Conservation (phyloP, 2,888 invertebrate genomes). For the Metallyticus violacea region DNA sequence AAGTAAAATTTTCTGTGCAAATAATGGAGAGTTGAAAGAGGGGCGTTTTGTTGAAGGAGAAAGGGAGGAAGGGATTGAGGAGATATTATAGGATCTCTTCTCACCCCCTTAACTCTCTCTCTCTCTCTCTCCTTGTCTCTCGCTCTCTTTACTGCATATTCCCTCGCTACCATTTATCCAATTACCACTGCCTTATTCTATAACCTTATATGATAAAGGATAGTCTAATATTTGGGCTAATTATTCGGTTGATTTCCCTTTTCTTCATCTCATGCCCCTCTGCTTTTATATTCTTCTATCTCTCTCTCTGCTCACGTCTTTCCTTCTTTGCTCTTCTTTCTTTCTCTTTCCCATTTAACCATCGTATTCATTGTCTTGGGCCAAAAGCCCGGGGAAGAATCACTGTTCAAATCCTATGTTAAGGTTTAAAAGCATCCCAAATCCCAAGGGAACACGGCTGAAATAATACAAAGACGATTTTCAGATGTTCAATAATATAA, state of each 20-base stretch:
- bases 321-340: not conserved
- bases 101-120: not conserved
- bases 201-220: conserved; percentile 33
- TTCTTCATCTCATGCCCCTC: conserved; percentile 6
- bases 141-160: conserved; percentile 18
- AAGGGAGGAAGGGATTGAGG: not conserved
- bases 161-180: conserved; percentile 33
- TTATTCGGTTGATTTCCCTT: conserved; percentile 36
- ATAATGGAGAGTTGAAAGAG: conserved; percentile 20
- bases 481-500: conserved; percentile 17
- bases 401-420: conserved; percentile 18
- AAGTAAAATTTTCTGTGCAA: conserved; percentile 25
- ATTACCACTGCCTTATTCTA: conserved; percentile 33
- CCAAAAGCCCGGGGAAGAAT: conserved; percentile 10
- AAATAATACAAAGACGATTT: conserved; percentile 18
- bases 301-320: not conserved
- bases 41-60: not conserved
- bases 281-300: conserved; percentile 8
- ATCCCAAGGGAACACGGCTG: conserved; percentile 9
- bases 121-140: not conserved
- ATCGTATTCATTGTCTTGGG: conserved; percentile 7
- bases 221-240: conserved; percentile 37
- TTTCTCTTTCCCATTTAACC: not conserved
- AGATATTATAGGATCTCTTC: conserved; percentile 10
- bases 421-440: conserved; percentile 11